A percentile compares a stretch with the other conserved stretches of the same genome.
Evolutionary conservation across 2,113 vertebrate species (phyloP).

Genomic region (Parus major): DNA sequence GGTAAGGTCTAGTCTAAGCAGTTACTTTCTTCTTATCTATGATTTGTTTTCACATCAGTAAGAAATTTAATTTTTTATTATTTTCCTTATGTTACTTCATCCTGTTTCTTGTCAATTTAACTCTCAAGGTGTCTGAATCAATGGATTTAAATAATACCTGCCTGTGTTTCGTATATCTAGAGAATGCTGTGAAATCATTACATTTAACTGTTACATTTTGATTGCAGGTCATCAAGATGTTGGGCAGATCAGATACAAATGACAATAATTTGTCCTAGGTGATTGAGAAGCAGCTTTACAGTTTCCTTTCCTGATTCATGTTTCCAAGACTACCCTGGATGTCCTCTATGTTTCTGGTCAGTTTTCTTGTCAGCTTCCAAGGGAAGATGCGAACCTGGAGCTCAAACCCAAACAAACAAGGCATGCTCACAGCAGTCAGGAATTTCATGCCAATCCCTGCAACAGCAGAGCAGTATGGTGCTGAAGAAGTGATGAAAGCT

Average conservation of each 20-base stretch:
- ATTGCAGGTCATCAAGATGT: background rate
- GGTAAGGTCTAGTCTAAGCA: background rate
- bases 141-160: background rate
- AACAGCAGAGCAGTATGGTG: background rate
- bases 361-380: accelerated
- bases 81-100: background rate
- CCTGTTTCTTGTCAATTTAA: background rate
- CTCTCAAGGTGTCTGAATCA: background rate
- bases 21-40: background rate
- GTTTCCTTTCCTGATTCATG: background rate
- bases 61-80: background rate
- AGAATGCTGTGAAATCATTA: background rate
- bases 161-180: background rate
- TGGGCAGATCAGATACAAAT: background rate
- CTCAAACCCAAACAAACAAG: background rate
- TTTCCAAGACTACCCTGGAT: background rate
- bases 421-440: accelerated
- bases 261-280: background rate
- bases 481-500: background rate
- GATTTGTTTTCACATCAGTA: background rate
- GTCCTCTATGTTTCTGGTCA: background rate
- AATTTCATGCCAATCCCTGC: background rate
- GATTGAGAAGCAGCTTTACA: background rate
- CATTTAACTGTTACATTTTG: background rate
- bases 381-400: background rate